Base-by-base conservation (phyloP, 2,888 invertebrate genomes). In the Thyatira batis region DNA sequence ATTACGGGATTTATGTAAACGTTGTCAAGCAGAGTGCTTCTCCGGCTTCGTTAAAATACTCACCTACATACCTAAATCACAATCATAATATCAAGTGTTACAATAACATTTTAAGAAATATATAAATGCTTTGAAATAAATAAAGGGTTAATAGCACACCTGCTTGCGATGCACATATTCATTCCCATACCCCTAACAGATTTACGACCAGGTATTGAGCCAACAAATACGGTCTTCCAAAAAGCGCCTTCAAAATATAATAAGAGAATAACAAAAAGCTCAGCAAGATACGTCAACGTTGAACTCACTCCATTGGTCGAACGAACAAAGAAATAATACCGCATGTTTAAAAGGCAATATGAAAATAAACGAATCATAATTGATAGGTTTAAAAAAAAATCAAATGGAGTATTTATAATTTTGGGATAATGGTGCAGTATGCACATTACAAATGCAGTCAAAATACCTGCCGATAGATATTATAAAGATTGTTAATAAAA, bases 241-340 rank as follows among this genome's bases (percentile, higher is more conserved):
- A 90, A 89, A 86, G 85, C 85, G 74, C 80, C 69, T 76, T 82
- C 85, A 88, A 87, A 88, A 87, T 87, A 90, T 89, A 89, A 89
- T 87, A 88, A 89, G 79, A 89, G 78, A 75, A 79, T 74, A 64
- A 89, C 86, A 89, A 89, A 88, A 87, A 87, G 82, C 84, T 81
- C 80, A 81, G 82, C 84, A 85, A 86, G 84, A 82, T 80, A 83
- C 84, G 82, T 86, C 89, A 84, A 85, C 81, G 83, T 83, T 84
- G 80, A 66, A 76, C 78, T 78, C 80, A 82, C 84, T 84, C 87
- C 87, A 89, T 89, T 89, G 89, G 88, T 72, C 80, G 85, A 67
- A 67, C 78, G 83, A 84, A 92, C 91, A 91, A 89, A 87, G 88
- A 87, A 89, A 89, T 88, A 89, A 89, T n/a, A n/a, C n/a, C n/a